phyloP scores from a whole-genome alignment of 2,888 invertebrate genomes.

The Pyrrhosoma nymphula region DNA sequence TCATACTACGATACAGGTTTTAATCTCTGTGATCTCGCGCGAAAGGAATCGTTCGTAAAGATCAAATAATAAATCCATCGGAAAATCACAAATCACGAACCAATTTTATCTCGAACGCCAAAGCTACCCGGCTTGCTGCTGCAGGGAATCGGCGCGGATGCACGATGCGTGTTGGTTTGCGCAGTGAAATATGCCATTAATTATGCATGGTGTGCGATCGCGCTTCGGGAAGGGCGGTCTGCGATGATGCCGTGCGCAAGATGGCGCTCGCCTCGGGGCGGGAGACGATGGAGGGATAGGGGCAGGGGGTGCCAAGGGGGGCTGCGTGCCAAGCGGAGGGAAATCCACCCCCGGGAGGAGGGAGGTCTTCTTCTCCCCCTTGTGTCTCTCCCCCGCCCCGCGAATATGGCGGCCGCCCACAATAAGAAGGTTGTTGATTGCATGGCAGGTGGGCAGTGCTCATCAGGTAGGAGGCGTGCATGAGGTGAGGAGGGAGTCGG shows the following conservation, averaged over 20 bases:
- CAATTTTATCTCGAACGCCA: constrained; percentile 13
- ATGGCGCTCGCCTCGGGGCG: constrained; percentile 29
- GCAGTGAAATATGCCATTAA: constrained; percentile 53
- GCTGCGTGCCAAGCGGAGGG: not conserved
- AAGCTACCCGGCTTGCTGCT: not conserved
- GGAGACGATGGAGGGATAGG: not conserved
- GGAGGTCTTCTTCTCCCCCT: not conserved
- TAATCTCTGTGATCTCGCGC: not conserved
- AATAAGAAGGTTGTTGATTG: constrained; percentile 58
- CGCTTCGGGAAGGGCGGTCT: not conserved
- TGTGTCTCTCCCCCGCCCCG: not conserved
- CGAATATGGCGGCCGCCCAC: constrained; percentile 55
- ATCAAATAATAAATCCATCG: constrained; percentile 18
- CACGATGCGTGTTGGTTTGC: not conserved
- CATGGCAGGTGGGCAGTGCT: constrained; percentile 61
- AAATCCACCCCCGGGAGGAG: not conserved
- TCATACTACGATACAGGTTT: not conserved
- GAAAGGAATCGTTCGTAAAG: not conserved
- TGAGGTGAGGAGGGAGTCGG: not conserved
- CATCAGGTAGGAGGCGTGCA: constrained; percentile 19
- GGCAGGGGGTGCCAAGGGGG: not conserved
- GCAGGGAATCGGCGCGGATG: not conserved
- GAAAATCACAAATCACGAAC: not conserved
- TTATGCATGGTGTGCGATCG: not conserved
- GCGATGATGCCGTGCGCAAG: constrained; percentile 25